Base-by-base conservation (phyloP, 2,113 vertebrate species). In the Riparia riparia region DNA sequence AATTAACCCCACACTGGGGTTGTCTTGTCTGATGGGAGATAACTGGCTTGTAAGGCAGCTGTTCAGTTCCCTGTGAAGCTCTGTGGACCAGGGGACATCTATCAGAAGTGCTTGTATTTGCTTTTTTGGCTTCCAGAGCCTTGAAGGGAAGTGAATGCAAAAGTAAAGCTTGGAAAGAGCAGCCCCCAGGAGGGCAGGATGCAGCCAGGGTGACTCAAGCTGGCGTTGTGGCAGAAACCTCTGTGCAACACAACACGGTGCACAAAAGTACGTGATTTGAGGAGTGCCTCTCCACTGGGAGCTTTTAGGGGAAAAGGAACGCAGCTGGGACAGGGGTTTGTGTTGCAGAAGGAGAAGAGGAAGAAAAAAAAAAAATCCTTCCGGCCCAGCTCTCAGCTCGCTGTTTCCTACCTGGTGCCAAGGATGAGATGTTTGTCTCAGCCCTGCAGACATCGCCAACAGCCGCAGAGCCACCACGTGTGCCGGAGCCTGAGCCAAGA, bases 361-460 rank as follows among this genome's bases (percentile, higher is more conserved):
- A 65, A 45, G 4, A 0, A n/a, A 18, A 60, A 18, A 60, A 60
- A 47, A 60, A 84, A 50, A 8, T 39, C 61, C 73, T 91, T 92
- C 86, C 0, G 1, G 69, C 11, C 2, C 65, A 71, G 89, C 45
- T 81, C 56, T 78, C 41, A 0, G 65, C 58, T 91, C 1, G 2
- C 49, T 37, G 10, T 61, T 91, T 89, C 53, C 65, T 76, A 94
- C 89, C 78, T 94, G 91, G 28, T 93, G 89, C 94, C 93, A 82
- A 93, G 91, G 93, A 66, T 7, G 5, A 70, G 94, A 6, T 89
- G 95, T 95, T 95, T 95, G 95, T 92, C 73, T 90, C 91, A 49
- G 81, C 81, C 73, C 65, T 1, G 65, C 73, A 66, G 91, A 73
- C 24, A 0, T 78, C 0, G 13, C 89, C 14, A 28, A 57, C 63